Conservation (phyloP, 2,888 invertebrate genomes). For the Apodemia mormo region DNA sequence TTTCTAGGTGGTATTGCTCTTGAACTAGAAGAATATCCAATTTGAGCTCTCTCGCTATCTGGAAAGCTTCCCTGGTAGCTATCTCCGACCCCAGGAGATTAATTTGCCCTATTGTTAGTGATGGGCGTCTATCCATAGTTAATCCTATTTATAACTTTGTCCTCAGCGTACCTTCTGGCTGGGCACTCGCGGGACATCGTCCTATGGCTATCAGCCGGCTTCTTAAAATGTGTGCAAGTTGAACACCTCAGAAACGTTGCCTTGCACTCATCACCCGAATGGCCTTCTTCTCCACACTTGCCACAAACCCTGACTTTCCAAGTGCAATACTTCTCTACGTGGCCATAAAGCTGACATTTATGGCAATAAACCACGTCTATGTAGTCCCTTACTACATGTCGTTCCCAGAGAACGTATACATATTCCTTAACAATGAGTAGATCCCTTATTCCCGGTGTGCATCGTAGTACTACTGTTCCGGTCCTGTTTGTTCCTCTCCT, state of each 20-base stretch:
- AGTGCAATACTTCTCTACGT: background rate
- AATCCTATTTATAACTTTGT: background rate
- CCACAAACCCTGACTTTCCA: conserved; percentile 32
- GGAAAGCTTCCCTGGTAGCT: too few species aligned
- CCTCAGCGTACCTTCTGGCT: background rate
- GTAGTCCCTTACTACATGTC: too few species aligned
- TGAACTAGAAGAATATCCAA: background rate
- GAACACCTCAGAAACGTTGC: background rate
- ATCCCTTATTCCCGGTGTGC: too few species aligned
- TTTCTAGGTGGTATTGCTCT: too few species aligned
- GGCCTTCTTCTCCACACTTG: conserved; percentile 27
- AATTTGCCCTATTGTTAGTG: background rate
- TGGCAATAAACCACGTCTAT: background rate
- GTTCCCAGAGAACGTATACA: too few species aligned
- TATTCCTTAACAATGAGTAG: too few species aligned
- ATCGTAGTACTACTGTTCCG: too few species aligned
- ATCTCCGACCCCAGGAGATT: background rate
- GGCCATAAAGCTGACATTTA: background rate
- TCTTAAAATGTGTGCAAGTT: background rate
- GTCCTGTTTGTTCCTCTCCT: too few species aligned
- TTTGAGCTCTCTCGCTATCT: too few species aligned
- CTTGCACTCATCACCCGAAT: background rate
- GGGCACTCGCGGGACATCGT: background rate
- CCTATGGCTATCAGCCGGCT: background rate
- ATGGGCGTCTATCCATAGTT: background rate